Conservation (phyloP, 1,140 invertebrate species). For the Helicoverpa zea region DNA sequence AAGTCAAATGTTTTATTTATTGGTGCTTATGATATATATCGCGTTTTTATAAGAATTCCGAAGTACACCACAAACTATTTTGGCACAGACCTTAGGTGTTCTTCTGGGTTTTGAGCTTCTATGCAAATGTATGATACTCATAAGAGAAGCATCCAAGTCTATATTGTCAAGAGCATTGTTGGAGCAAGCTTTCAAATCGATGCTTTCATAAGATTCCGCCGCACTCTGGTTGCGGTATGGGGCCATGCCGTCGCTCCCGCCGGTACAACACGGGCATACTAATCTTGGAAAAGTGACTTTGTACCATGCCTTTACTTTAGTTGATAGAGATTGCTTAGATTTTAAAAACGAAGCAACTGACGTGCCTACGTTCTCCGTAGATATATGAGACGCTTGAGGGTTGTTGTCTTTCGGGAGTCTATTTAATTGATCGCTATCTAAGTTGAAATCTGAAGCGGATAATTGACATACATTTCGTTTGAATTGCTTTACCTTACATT, state of each 20-base stretch:
- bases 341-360: conserved; percentile 45
- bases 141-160: conserved; percentile 66
- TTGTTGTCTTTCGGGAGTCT: neutral
- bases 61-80: conserved; percentile 56
- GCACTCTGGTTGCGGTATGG: conserved; percentile 52
- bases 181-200: conserved; percentile 58
- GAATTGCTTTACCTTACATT: conserved; percentile 44
- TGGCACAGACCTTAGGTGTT: conserved; percentile 49
- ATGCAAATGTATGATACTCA: conserved; percentile 67
- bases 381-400: neutral
- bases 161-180: conserved; percentile 50
- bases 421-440: neutral
- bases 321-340: conserved; percentile 16
- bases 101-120: conserved; percentile 47
- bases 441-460: neutral
- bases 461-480: neutral
- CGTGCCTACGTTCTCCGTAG: conserved; percentile 32
- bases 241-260: conserved; percentile 63
- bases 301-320: conserved; percentile 49
- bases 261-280: conserved; percentile 72
- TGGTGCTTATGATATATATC: neutral
- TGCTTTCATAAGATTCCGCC: conserved; percentile 65
- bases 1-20: neutral
- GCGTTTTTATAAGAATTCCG: conserved; percentile 63
- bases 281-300: conserved; percentile 60